A percentile compares a stretch with the other conserved stretches of the same genome.
Conservation (phyloP, 1,140 invertebrate genomes). For the Microplitis mediator region DNA sequence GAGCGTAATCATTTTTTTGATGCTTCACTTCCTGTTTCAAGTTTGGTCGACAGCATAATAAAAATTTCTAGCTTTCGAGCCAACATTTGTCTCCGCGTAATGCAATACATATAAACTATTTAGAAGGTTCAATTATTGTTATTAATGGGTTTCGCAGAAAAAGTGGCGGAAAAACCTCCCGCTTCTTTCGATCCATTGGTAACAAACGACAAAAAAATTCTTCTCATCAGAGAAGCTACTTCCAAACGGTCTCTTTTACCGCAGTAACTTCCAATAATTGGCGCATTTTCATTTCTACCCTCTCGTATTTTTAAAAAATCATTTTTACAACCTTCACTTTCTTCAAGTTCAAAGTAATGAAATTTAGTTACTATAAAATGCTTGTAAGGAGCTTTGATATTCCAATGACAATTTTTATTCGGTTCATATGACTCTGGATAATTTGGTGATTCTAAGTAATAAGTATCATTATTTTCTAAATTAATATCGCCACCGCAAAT, state of each 20-base stretch:
- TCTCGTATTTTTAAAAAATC: constrained; percentile 93
- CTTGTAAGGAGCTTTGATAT: constrained; percentile 61
- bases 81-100: no score
- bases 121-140: no score
- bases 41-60: no score
- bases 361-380: constrained; percentile 83
- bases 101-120: no score
- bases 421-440: no score
- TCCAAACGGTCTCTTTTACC: constrained; percentile 93
- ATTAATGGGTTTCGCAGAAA: constrained; percentile 48
- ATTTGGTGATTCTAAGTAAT: no score
- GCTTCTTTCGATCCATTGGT: constrained; percentile 97
- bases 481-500: no score
- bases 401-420: no score
- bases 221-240: constrained; percentile 84
- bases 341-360: constrained; percentile 91
- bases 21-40: no score
- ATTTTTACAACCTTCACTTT: constrained; percentile 97
- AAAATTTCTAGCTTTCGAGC: no score
- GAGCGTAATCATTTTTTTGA: no score
- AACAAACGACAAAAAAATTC: constrained; percentile 94
- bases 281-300: constrained; percentile 76
- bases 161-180: constrained; percentile 91
- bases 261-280: constrained; percentile 90
- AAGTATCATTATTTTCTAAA: no score